Base-by-base conservation (phyloP, 2,888 invertebrate genomes). In the Mamestra brassicae region DNA sequence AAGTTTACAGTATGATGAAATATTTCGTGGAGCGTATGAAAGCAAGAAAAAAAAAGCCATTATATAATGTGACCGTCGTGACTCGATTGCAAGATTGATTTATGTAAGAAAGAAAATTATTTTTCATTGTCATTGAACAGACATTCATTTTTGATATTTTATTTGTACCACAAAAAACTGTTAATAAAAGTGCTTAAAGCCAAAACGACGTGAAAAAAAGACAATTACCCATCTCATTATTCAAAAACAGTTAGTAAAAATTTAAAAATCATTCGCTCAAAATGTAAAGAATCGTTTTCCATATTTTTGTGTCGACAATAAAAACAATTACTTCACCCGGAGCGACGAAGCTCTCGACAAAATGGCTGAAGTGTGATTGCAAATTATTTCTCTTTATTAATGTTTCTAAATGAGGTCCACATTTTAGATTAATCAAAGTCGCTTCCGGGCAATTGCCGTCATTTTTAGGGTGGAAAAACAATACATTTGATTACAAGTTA, bases 291-390 rank as follows among this genome's bases (percentile, higher is more conserved):
- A 80, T 55, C 54, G 57, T 58, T 78, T 78, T 58, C n/a, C 47
- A 58, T 73, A 66, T 73, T 78, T 78, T 78, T 58, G 45, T 45
- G 47, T 50, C 26, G 45, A 36, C 54, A 54, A 36, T 50, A 55
- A 55, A 68, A 81, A 65, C 65, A 78, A 80, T 78, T 78, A 83
- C 69, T 78, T 73, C 34, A 50, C 66, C 61, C 34, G 64, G 45
- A 45, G 83, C 68, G 57, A 58, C 60, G 47, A 83, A 81, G 66
- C 70, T 69, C 54, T 81, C 60, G 66, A 78, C 73, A 70, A 83
- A 78, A 78, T 78, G 58, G 47, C 73, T 83, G 63, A 81, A 78
- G 78, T 78, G 66, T 83, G 78, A 73, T 83, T 81, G 66, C n/a
- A 36, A 81, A 83, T 79, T 72, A 83, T 82, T 74, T 75, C 71